phyloP scores from a whole-genome alignment of 1,140 invertebrate species.

The Cydia strobilella region DNA sequence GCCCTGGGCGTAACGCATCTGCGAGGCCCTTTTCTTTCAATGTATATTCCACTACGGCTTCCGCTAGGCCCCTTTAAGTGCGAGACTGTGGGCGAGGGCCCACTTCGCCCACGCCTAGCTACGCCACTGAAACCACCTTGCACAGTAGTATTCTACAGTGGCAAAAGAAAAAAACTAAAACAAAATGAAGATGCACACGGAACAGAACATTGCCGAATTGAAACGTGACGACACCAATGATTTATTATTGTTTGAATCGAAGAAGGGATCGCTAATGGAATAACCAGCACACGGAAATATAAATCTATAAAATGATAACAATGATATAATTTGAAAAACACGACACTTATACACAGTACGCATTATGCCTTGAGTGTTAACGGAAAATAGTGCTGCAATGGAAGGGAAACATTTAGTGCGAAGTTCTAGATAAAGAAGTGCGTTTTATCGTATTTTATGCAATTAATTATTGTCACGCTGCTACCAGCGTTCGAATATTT shows the following conservation, averaged over 20 bases:
- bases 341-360: slow-evolving; percentile 34
- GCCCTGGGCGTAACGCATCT: too few relatives aligned
- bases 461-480: slow-evolving; percentile 45
- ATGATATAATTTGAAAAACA: slow-evolving; percentile 25
- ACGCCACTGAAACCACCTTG: too few relatives aligned
- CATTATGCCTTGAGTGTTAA: slow-evolving; percentile 52
- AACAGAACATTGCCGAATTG: slow-evolving; percentile 10
- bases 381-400: slow-evolving; percentile 56
- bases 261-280: background rate
- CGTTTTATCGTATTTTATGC: slow-evolving; percentile 50
- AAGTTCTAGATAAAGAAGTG: slow-evolving; percentile 65
- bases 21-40: too few relatives aligned
- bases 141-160: slow-evolving; percentile 1
- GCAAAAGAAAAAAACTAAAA: slow-evolving; percentile 16
- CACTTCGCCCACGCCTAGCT: too few relatives aligned
- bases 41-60: too few relatives aligned
- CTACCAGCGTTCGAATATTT: slow-evolving; percentile 48
- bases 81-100: too few relatives aligned
- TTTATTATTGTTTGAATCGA: background rate
- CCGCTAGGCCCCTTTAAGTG: too few relatives aligned
- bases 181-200: slow-evolving; percentile 8
- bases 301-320: background rate
- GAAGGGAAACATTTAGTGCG: slow-evolving; percentile 71
- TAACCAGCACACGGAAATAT: background rate
- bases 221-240: slow-evolving; percentile 25